Evolutionary conservation across 2,888 invertebrate genomes (phyloP), one percentile per base, ranked within the genome.

Genomic region (Scaptomyza cyrtandrae): DNA sequence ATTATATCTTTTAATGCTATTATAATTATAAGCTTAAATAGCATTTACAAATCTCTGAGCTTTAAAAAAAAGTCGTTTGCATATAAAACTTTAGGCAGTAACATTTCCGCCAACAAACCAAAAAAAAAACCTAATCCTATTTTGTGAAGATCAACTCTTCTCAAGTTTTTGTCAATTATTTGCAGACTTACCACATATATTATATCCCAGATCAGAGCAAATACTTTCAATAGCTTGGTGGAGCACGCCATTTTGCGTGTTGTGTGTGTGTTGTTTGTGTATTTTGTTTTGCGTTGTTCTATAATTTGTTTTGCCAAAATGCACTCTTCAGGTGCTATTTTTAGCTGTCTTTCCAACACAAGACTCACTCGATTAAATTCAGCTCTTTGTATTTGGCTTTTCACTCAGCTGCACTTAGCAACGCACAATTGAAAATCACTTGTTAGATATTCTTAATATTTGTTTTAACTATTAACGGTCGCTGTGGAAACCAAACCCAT

Each of bases 181-280:
- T 44, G 19, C 5, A n/a, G 19, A 80, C 90, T 86, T 65, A 91
- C 90, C 75, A 80, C 78, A 81, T 89, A 90, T n/a, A 90, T 74
- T 41, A 79, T 69, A 79, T 91, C 90, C 79, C 87, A 88, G 61
- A 89, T 58, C 14, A 90, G 66, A 31, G 91, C 59, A 50, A 87
- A 79, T 6, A 80, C 53, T 80, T 90, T 90, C 45, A 91, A 69
- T 4, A 74, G 54, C 64, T 81, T 84, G 54, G 91, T 91, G 43
- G 90, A 90, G 43, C 90, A 90, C 39, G 90, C 89, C 90, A 90
- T 90, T 61, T 62, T 85, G 6, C 24, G 24, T n/a, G 37, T 10
- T 39, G 35, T 39, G 14, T 39, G 39, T 39, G 14, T 39, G 39
- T 39, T 35, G 13, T n/a, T n/a, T 44, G n/a, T 52, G 35, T 14